Evolutionary conservation across 1,140 invertebrate genomes (phyloP), one percentile per base, ranked within the genome.

Genomic region (Bombyx mori): DNA sequence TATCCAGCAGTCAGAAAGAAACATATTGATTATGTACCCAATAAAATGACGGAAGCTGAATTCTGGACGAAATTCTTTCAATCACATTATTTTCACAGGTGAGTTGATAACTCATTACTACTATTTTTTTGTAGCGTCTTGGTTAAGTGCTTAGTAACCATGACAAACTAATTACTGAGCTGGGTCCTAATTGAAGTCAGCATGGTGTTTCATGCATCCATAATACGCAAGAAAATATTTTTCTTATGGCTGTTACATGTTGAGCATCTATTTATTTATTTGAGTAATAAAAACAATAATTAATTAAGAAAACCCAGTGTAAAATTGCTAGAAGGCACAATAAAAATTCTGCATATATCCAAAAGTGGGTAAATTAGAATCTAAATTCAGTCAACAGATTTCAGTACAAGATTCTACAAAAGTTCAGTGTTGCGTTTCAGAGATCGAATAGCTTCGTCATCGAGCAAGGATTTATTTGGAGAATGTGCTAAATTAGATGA

Each of bases 61-160:
- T 99, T 99, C 89, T 99, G 99, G 99, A 98, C 96, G 8, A 96
- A 98, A 71, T 99, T 99, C 88, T 99, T 99, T 89, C 98, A 99
- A 80, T 99, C 98, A 18, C 98, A 99, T 90, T 99, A 99, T 89
- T 99, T 99, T 91, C 98, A 99, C 89, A 89, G 91, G 90, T 90
- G 79, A 61, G 9, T 63, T 35, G 26, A 35, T 3, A 35, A 3
- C 26, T 35, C 26, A 35, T 35, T 35, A 35, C 26, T 35, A 35
- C 26, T 35, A 35, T 35, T 35, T 35, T 3, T 35, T 35, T 35
- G 26, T 35, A 35, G 26, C 2, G 4, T 35, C 26, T 35, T 35
- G 26, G 26, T 35, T 35, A 1, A 35, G 26, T 0, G 26, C 26
- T 35, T 35, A 35, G 26, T 35, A 35, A 35, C 26, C 26, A 2